These are phyloP conservation scores for Platycheirus albimanus DNA, from an alignment of 2,888 invertebrate genomes.

Conservation along the genomic window DNA sequence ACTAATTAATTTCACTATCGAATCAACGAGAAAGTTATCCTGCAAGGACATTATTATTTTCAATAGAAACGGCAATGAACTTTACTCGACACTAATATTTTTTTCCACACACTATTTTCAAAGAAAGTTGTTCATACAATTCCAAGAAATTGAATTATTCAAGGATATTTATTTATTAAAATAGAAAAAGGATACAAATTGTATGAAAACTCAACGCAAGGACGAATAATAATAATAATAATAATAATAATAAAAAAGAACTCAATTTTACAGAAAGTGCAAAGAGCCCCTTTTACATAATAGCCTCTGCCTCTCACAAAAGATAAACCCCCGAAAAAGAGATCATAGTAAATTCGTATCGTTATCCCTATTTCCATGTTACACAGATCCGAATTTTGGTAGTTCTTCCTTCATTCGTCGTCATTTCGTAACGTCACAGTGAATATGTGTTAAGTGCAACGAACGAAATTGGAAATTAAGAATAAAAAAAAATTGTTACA, in stretches of 20 bases:
- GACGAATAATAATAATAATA: too few relatives aligned
- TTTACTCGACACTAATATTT: background rate
- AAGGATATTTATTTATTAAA: too few relatives aligned
- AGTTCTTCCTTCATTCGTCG: conserved; percentile 21
- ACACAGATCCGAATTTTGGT: background rate
- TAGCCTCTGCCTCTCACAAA: conserved; percentile 35
- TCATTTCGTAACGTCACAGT: conserved; percentile 6
- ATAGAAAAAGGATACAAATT: too few relatives aligned
- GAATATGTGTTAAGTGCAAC: conserved; percentile 61
- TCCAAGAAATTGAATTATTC: too few relatives aligned
- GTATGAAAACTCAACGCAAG: too few relatives aligned
- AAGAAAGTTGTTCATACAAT: background rate
- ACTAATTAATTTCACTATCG: background rate
- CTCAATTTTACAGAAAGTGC: conserved; percentile 25
- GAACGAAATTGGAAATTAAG: conserved; percentile 26
- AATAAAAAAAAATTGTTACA: conserved; percentile 21
- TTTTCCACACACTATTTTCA: background rate
- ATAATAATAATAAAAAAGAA: background rate
- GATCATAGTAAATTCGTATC: conserved; percentile 34
- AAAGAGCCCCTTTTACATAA: conserved; percentile 65
- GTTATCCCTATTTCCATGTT: conserved; percentile 28
- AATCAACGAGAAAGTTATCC: background rate
- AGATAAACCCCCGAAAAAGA: conserved; percentile 37
- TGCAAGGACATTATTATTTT: background rate
- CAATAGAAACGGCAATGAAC: conserved; percentile 4